phyloP scores from a whole-genome alignment of 2,888 invertebrate species.

The Nomada flava region DNA sequence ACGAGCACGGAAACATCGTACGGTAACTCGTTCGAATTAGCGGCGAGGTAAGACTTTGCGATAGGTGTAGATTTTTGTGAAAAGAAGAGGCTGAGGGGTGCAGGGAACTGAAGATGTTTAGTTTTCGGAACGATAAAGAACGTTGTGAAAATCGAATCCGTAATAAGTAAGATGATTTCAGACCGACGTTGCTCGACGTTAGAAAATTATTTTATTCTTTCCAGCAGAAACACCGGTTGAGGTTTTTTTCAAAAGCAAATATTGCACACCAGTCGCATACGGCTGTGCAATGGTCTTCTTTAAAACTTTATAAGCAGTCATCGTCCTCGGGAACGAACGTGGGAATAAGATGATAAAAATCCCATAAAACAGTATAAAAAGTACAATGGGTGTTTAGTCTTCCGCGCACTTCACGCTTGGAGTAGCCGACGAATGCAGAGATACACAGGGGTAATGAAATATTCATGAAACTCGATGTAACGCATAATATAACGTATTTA shows the following conservation, averaged over 20 bases:
- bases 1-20: not conserved
- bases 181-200: not conserved
- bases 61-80: too few relatives aligned
- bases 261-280: not conserved
- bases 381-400: conserved; percentile 29
- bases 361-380: conserved; percentile 28
- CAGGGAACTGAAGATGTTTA: too few relatives aligned
- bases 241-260: not conserved
- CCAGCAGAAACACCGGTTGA: too few relatives aligned
- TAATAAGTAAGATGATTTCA: not conserved
- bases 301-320: conserved; percentile 1
- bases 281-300: not conserved
- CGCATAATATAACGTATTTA: conserved; percentile 59
- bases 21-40: not conserved
- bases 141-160: too few relatives aligned
- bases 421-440: conserved; percentile 19
- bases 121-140: too few relatives aligned
- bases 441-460: conserved; percentile 55
- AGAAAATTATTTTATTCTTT: too few relatives aligned
- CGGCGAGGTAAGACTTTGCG: not conserved
- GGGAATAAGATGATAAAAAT: conserved; percentile 31
- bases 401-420: conserved; percentile 35
- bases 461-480: conserved; percentile 60
- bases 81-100: too few relatives aligned
- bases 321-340: conserved; percentile 21